Percentiles rank a stretch among this genome's conserved stretches.
Conservation (phyloP, 1,140 invertebrate genomes). For the Achatina immaculata region DNA sequence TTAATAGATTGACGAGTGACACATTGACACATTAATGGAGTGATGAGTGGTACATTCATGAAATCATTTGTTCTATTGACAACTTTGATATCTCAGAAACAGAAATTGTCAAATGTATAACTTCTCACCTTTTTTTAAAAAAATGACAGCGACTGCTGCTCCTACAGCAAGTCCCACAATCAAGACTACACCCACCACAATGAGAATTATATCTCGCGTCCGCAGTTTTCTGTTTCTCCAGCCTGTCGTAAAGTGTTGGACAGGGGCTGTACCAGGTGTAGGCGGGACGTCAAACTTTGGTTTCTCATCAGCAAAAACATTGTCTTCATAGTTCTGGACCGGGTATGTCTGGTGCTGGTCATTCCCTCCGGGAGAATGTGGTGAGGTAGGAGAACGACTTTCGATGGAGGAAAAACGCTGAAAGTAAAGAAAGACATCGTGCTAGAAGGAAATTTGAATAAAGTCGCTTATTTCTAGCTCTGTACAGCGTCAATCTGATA, state of each 20-base stretch:
- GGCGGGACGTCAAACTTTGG: conserved; percentile 11
- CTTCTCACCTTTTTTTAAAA: conserved; percentile 12
- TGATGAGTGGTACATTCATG: too few species aligned
- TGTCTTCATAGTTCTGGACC: neutral
- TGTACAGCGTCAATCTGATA: too few species aligned
- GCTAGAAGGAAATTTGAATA: too few species aligned
- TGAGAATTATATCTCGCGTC: neutral
- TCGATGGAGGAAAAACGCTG: conserved; percentile 37
- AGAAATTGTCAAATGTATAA: too few species aligned
- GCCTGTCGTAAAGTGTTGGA: neutral
- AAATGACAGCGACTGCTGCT: neutral
- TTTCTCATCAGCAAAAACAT: conserved; percentile 20
- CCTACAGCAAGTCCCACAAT: conserved; percentile 22
- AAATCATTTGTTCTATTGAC: too few species aligned
- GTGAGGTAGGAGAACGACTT: conserved; percentile 6
- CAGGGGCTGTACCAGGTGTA: conserved; percentile 28
- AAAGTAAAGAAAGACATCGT: neutral
- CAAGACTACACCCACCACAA: neutral
- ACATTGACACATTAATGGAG: too few species aligned
- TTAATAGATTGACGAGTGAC: too few species aligned
- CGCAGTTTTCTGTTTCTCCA: conserved; percentile 12
- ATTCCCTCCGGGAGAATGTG: neutral
- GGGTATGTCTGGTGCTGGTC: conserved; percentile 11
- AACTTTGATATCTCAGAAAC: too few species aligned
- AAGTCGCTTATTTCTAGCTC: too few species aligned